Percentiles rank a stretch among this genome's conserved stretches.
phyloP scores from a whole-genome alignment of 1,140 invertebrate genomes.

The Sinella curviseta region DNA sequence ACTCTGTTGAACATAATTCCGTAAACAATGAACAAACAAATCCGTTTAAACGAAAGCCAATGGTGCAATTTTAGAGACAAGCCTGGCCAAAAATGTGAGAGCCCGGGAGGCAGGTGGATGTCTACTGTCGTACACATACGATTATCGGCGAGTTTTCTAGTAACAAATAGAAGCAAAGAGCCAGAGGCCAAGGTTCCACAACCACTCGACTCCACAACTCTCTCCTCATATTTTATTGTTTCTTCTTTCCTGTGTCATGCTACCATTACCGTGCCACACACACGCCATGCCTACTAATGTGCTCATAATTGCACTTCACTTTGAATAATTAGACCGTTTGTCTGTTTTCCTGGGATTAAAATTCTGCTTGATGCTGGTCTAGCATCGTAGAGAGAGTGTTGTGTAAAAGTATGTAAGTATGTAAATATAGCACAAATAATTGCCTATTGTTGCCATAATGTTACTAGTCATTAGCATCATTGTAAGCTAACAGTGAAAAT shows the following conservation, averaged over 20 bases:
- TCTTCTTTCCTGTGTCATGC: too few species aligned
- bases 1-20: too few species aligned
- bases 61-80: neutral
- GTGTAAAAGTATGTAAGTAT: neutral
- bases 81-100: neutral
- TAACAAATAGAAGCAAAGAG: neutral
- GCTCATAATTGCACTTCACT: conserved; percentile 14
- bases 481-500: too few species aligned
- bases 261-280: neutral
- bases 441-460: too few species aligned
- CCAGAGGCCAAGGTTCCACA: conserved; percentile 13
- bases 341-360: neutral
- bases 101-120: neutral
- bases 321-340: conserved; percentile 21
- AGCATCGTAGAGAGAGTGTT: neutral
- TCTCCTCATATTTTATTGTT: too few species aligned
- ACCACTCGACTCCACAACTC: neutral
- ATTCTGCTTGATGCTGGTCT: neutral
- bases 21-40: neutral
- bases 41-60: neutral
- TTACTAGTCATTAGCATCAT: too few species aligned
- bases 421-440: too few species aligned
- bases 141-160: neutral
- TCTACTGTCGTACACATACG: neutral
- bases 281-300: conserved; percentile 15